Evolutionary conservation across 2,888 invertebrate genomes (phyloP), one percentile per base, ranked within the genome.

Genomic region (Agapetus fuscipes): DNA sequence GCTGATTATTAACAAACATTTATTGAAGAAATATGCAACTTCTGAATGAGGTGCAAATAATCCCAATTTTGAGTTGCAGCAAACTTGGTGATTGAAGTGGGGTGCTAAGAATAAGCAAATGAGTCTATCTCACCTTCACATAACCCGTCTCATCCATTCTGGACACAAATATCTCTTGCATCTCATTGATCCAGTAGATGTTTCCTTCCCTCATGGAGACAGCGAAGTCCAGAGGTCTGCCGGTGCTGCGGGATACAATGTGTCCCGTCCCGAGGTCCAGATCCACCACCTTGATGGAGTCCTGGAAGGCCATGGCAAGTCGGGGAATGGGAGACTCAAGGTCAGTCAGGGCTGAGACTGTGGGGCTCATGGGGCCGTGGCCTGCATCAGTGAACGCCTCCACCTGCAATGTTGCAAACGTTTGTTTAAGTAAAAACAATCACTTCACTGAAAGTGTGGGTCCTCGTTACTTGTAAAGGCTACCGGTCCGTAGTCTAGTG

Each of bases 101-200:
- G n/a, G n/a, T n/a, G n/a, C n/a, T 36, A 29, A 25, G 2, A 27
- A 35, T 35, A 26, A 15, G 17, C 17, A 26, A 13, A 14, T 25
- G 4, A 41, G 32, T 30, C 16, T 7, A 17, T 15, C 37, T 48
- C 48, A 67, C 70, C 58, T 69, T 70, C 39, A 60, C 64, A 50
- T 69, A 65, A 2, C 68, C 67, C 50, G 62, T 64, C 10, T 73
- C 76, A 37, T 70, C 68, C 16, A 76, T 63, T 48, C 73, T 66
- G 1, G 77, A 76, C 15, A 74, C 73, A 49, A 81, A 75, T 43
- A 85, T 60, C 56, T 83, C 80, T 45, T 80, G 76, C 55, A 79
- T 71, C 51, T 83, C 78, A 53, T 89, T 86, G 10, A 88, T 76
- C 90, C 90, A 93, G 52, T 83, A 83, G 3, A 89, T 66, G 14